A percentile compares a stretch with the other conserved stretches of the same genome.
Conservation (phyloP, 2,113 vertebrate genomes). For the Copsychus sechellarum region DNA sequence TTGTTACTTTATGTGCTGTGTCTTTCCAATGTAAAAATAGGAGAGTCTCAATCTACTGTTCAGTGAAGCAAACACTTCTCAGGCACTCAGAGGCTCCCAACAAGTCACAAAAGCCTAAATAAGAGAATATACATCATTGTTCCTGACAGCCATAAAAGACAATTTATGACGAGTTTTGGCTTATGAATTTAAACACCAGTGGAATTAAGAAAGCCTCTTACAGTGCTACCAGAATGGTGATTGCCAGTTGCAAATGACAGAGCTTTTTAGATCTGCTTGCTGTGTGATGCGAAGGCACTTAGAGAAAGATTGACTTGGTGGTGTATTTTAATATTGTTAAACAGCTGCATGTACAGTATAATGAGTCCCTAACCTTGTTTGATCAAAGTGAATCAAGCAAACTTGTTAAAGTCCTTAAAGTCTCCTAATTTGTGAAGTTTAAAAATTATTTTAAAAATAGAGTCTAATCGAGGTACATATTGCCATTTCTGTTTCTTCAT, state of each 20-base stretch:
- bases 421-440: constrained; percentile 17
- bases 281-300: neutral
- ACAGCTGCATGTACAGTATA: neutral
- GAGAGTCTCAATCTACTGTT: neutral
- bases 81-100: neutral
- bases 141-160: constrained; percentile 22
- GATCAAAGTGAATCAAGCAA: constrained; percentile 28
- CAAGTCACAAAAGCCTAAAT: constrained; percentile 3
- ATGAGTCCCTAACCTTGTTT: constrained; percentile 40
- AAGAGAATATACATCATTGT: neutral
- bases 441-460: constrained; percentile 14
- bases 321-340: constrained; percentile 39
- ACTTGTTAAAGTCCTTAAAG: constrained; percentile 24
- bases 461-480: constrained; percentile 34
- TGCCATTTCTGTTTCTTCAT: constrained; percentile 41
- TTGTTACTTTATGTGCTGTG: neutral
- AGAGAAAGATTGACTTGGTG: constrained; percentile 24
- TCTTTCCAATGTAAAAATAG: neutral
- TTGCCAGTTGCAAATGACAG: constrained; percentile 38
- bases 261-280: constrained; percentile 26
- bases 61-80: neutral
- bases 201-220: constrained; percentile 37
- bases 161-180: constrained; percentile 26
- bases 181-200: constrained; percentile 25
- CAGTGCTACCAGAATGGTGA: neutral